Evolutionary conservation across 2,113 vertebrate species (phyloP), one percentile per base, ranked within the genome.

Genomic region (Psittacula cyanocephala): DNA sequence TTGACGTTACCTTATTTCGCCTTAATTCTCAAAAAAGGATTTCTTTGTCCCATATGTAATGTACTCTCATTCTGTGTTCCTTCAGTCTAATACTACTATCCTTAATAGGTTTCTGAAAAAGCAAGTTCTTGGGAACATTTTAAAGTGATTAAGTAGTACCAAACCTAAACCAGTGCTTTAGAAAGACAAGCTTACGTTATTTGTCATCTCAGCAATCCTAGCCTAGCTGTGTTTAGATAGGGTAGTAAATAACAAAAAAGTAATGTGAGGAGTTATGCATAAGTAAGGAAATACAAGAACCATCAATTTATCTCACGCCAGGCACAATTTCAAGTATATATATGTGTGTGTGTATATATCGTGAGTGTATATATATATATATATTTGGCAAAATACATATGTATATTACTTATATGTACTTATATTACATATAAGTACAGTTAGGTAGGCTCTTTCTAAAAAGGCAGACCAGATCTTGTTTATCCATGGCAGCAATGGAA

Each of bases 331-430:
- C 9, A 60, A 63, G 9, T 16, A 8, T 20, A 2, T 20, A 2
- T n/a, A 2, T 50, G 11, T 50, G 7, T 29, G 10, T 29, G 1
- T 37, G 1, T 44, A 1, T 53, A 8, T 22, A 7, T 29, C 41
- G 9, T 35, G 37, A 37, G 1, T 53, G 5, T 33, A 0, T 13
- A 7, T 8, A 15, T 25, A 17, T 39, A 23, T 23, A 47, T 47
- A 47, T 47, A 28, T 37, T 28, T 37, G 11, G 29, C 3, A 82
- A n/a, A n/a, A n/a, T n/a, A n/a, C n/a, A n/a, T n/a, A n/a, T n/a
- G n/a, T n/a, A n/a, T n/a, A n/a, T n/a, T n/a, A n/a, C n/a, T n/a
- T n/a, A n/a, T n/a, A n/a, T n/a, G n/a, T n/a, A n/a, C n/a, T n/a
- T n/a, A n/a, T n/a, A n/a, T n/a, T n/a, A n/a, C n/a, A n/a, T n/a